Base-by-base conservation (phyloP, 1,140 invertebrate species). In the Anoplolepis gracilipes region DNA sequence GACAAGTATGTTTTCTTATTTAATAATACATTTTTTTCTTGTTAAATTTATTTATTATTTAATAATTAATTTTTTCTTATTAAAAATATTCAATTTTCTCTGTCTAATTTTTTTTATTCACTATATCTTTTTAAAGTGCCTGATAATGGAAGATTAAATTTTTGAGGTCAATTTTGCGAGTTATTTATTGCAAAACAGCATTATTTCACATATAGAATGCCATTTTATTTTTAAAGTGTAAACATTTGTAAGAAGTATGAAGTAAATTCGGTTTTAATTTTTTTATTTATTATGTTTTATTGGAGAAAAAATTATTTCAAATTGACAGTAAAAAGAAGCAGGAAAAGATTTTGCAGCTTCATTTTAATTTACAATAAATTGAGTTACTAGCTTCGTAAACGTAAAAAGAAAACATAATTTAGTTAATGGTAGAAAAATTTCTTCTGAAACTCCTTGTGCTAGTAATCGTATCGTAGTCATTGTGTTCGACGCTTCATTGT, bases 401-500 rank as follows among this genome's bases (percentile, higher is more conserved):
- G 46, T 70, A 46, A 33, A 57, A 49, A 49, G 19, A 49, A 78
- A 69, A 84, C 25, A 53, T n/a, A 8, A 53, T 77, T 77, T 36
- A 77, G 39, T 39, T 22, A n/a, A 16, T n/a, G 36, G 19, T 28
- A 49, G 65, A 72, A 49, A 49, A 33, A 39, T 55, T 16, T 55
- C 53, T 36, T 72, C 49, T 13, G 28, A 22, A 39, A 59, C 36
- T 81, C 49, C 46, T 57, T 72, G 36, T 57, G 65, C 55, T 10
- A 19, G 67, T 82, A 82, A 82, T 82, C 78, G 53, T 82, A 82
- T 82, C 78, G 42, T 67, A 72, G 67, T 82, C 78, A 81, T 81
- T 81, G 78, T 81, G 65, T 81, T 81, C 53, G 65, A 70, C 65
- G 65, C 53, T 42, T 82, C 67, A 82, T 72, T 82, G 78, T 82